Base-by-base conservation (phyloP, 2,113 vertebrate genomes). In the Micronisus gabar region DNA sequence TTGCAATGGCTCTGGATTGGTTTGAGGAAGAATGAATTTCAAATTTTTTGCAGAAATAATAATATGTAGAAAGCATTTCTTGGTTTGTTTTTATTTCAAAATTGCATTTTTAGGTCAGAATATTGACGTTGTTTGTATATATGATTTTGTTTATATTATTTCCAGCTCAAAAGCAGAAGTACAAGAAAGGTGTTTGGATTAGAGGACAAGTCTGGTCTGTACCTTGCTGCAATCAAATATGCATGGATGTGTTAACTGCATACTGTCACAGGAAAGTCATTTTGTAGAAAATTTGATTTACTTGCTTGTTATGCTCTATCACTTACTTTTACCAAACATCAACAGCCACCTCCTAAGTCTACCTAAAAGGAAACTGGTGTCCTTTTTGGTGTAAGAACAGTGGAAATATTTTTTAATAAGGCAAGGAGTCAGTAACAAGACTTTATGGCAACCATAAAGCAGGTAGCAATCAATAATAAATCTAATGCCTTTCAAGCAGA, bases 161-260 rank as follows among this genome's bases (percentile, higher is more conserved):
- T 86, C n/a, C 22, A 26, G 19, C n/a, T 67, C 26, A 53, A 53
- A 66, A 29, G 13, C 23, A 55, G 30, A 61, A 62, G 11, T 16
- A 26, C 14, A 10, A 41, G 56, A 47, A 48, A 58, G 19, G 26
- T 15, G 5, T 52, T 70, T 52, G 38, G 15, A 11, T 34, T 21
- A 66, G 30, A 61, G n/a, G 52, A 26, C 1, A 53, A 36, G 12
- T 9, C 6, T 29, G 26, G 16, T 80, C 61, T 90, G 11, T 47
- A n/a, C 19, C 23, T 68, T 21, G 17, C 41, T 74, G 47, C 11
- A 50, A 7, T n/a, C 30, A 55, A n/a, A 55, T 62, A 22, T 4
- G 5, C 5, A 13, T 1, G 6, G 23, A 50, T 0, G 1, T 40
- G 47, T 43, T 48, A 38, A 9, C 5, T 22, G 47, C 30, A 5